Conservation (phyloP, 2,888 invertebrate genomes). For the Caenorhabditis parvicauda region DNA sequence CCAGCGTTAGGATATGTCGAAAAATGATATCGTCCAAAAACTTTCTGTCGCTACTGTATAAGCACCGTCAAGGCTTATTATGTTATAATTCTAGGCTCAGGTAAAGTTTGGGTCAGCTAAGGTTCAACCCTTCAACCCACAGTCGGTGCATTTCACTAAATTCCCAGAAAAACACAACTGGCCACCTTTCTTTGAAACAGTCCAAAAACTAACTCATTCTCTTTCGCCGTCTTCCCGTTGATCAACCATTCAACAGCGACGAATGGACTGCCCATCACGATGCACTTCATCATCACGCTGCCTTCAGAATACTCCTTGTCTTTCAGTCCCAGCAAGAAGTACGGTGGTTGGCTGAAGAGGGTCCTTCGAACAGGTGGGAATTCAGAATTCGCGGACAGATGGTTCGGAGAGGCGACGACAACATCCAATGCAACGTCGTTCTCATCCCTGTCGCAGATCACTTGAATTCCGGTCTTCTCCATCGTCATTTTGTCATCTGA, state of each 20-base stretch:
- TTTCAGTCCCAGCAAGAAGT: conserved; percentile 16
- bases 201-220: conserved; percentile 8
- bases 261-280: conserved; percentile 62
- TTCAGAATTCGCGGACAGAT: conserved; percentile 15
- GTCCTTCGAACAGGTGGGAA: conserved; percentile 20
- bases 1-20: no score
- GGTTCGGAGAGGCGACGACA: conserved; percentile 32
- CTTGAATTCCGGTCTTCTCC: conserved; percentile 36
- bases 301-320: not conserved
- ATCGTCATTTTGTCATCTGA: conserved; percentile 41
- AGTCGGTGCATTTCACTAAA: no score
- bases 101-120: no score
- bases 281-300: conserved; percentile 42
- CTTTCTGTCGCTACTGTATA: no score
- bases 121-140: no score
- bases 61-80: no score
- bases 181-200: not conserved
- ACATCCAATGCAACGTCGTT: conserved; percentile 49
- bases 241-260: conserved; percentile 57
- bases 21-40: no score
- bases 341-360: conserved; percentile 22
- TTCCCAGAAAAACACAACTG: no score
- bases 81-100: no score
- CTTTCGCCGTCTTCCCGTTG: conserved; percentile 32
- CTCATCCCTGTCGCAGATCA: conserved; percentile 45